Base-by-base conservation (phyloP, 92 coral and sea anemone genomes). In the Plumapathes pennacea region DNA sequence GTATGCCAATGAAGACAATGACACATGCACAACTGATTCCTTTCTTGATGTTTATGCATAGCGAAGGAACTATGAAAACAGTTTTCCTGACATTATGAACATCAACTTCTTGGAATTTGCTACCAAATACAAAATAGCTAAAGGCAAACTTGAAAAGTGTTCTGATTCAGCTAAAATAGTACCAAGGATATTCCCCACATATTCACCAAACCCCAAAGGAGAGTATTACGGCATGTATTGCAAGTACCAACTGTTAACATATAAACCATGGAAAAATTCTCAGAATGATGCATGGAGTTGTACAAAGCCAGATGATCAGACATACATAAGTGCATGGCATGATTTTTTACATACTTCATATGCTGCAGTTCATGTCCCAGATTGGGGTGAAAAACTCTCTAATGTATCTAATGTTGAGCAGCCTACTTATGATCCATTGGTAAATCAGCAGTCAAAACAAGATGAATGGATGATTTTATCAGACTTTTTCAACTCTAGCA, bases 381-480 rank as follows among this genome's bases (percentile, higher is more conserved):
- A 71, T 19, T 83, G 89, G 89, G 60, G 63, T 19, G 55, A 64
- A 4, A 63, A 76, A 29, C 64, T 83, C 22, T 61, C 54, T 38
- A 45, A 70, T 56, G 69, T 65, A 3, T 30, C n/a, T 51, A 52
- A 54, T 28, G 41, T 50, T 65, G 73, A 65, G 52, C 66, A 32
- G 41, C 52, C 47, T 40, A 49, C 25, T 65, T 32, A 65, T 54
- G 73, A 65, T 25, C 33, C 27, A 46, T 19, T 24, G 17, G 44
- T 50, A 32, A 30, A 41, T 65, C 46, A 65, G 19, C 73, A 29
- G 10, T 45, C 4, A 18, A 22, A 38, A 32, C 58, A 57, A 47
- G 81, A 74, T 43, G 81, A 74, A 65, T 65, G 76, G 83, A 76
- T 76, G 83, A 66, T 76, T 39, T 69, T 76, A 27, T 76, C 83